Evolutionary conservation across 2,797 vertebrate genomes (phyloP).

Genomic region (Meda fulgida): DNA sequence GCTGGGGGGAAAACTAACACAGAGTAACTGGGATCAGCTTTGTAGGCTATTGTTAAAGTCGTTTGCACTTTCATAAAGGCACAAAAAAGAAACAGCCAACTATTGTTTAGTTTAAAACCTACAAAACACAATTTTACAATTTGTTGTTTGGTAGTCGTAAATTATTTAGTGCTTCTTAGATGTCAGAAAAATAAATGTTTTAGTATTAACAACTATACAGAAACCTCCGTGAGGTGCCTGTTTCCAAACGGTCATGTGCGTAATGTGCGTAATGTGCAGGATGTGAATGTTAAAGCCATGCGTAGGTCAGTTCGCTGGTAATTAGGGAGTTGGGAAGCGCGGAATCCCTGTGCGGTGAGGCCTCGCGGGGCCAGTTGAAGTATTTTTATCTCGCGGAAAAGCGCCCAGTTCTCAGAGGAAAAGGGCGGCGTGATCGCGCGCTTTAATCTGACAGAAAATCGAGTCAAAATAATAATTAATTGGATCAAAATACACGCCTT

Average conservation of each 20-base stretch:
- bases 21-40: neutral
- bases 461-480: conserved; percentile 89
- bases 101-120: neutral
- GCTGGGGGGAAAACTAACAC: neutral
- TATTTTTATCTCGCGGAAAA: conserved; percentile 84
- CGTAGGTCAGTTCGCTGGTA: conserved; percentile 79
- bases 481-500: conserved; percentile 78
- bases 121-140: neutral
- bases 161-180: neutral
- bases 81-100: neutral
- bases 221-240: conserved; percentile 6
- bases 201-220: neutral
- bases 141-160: conserved; percentile 8
- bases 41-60: neutral
- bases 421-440: conserved; percentile 80
- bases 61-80: neutral
- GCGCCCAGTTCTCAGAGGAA: conserved; percentile 84
- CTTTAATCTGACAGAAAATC: conserved; percentile 84
- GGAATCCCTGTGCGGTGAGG: conserved; percentile 72
- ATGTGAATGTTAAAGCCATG: conserved; percentile 67
- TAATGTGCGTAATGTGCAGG: conserved; percentile 55
- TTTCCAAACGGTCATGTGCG: conserved; percentile 49
- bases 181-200: neutral
- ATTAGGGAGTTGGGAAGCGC: conserved; percentile 79
- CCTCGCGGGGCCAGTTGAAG: conserved; percentile 69